phyloP scores from a whole-genome alignment of 2,113 vertebrate genomes.

The Tautogolabrus adspersus region DNA sequence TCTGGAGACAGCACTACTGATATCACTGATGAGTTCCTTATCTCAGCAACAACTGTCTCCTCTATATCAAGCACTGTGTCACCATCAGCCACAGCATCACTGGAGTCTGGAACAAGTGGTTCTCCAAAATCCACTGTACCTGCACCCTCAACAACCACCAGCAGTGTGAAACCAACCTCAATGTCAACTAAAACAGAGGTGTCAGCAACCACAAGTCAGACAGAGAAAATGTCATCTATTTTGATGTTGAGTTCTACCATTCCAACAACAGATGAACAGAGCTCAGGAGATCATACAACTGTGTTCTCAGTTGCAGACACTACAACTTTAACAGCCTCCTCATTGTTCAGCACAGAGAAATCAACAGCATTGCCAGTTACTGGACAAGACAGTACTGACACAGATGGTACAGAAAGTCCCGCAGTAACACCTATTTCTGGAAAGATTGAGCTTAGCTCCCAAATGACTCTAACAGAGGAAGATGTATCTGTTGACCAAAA shows the following conservation, averaged over 20 bases:
- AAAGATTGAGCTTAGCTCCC: neutral
- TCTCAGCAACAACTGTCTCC: neutral
- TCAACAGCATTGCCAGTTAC: neutral
- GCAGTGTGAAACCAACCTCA: slow-evolving; percentile 18
- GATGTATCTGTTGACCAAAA: neutral
- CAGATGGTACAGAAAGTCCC: neutral
- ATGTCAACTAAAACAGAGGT: neutral
- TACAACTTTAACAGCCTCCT: no score
- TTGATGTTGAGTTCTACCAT: neutral
- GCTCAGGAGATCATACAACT: slow-evolving; percentile 18
- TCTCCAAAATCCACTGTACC: neutral
- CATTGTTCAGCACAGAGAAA: slow-evolving; percentile 2
- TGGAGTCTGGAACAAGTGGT: neutral
- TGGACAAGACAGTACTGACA: neutral
- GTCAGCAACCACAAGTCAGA: neutral
- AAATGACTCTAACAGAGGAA: neutral
- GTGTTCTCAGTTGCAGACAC: neutral
- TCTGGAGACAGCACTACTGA: slow-evolving; percentile 4
- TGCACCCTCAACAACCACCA: neutral
- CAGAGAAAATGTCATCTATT: accelerated
- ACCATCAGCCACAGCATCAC: slow-evolving; percentile 7
- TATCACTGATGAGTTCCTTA: neutral
- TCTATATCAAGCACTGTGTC: neutral
- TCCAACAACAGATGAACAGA: neutral
- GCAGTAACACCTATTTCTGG: neutral